Conservation (phyloP, 2,888 invertebrate genomes). For the Pristionchus maxplancki region DNA sequence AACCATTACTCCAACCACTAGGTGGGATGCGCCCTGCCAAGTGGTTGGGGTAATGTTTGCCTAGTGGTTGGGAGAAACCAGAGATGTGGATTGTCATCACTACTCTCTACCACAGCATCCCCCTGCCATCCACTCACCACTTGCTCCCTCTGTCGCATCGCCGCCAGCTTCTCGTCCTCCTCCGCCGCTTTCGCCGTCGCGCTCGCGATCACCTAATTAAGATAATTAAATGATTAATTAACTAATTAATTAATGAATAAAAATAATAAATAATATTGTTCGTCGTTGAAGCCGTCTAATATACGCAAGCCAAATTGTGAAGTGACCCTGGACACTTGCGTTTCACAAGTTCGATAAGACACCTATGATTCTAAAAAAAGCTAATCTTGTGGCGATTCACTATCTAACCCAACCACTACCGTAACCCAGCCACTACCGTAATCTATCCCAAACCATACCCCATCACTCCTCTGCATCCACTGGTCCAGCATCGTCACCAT, state of each 20-base stretch:
- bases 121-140: neutral
- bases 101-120: too few relatives aligned
- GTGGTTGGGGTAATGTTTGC: too few relatives aligned
- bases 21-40: too few relatives aligned
- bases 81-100: too few relatives aligned
- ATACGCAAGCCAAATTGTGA: neutral
- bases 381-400: neutral
- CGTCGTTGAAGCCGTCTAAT: neutral
- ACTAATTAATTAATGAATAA: neutral
- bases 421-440: slow-evolving; percentile 1
- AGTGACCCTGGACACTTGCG: too few relatives aligned
- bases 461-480: slow-evolving; percentile 6
- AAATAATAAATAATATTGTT: neutral
- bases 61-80: too few relatives aligned
- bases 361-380: too few relatives aligned
- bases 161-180: slow-evolving; percentile 35
- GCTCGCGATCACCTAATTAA: neutral
- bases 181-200: neutral
- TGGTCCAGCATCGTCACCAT: slow-evolving; percentile 29
- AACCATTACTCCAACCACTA: too few relatives aligned
- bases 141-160: neutral
- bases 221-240: neutral
- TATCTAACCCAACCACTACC: neutral
- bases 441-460: neutral
- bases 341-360: neutral